Evolutionary conservation across 1,140 invertebrate species (phyloP).

Genomic region (Bemisia tabaci): DNA sequence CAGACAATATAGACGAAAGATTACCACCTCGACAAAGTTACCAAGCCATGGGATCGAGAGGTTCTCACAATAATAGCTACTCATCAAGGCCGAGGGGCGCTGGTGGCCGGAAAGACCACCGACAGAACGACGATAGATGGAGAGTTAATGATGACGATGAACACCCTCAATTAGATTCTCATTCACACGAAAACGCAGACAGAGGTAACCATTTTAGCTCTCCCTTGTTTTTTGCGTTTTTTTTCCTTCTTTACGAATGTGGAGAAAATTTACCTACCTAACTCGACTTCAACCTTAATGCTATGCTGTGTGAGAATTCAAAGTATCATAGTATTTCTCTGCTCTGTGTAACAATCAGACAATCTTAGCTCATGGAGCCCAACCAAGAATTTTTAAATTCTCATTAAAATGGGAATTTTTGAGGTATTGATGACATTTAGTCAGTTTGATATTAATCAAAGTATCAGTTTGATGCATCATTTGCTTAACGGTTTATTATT

Average conservation of each 20-base stretch:
- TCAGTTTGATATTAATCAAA: no score
- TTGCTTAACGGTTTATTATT: no score
- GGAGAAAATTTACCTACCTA: background rate
- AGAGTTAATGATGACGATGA: constrained; percentile 18
- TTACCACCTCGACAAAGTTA: constrained; percentile 15
- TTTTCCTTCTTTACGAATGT: background rate
- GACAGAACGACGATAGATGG: constrained; percentile 14
- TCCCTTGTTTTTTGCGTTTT: constrained; percentile 12
- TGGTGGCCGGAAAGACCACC: constrained; percentile 9
- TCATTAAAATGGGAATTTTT: no score
- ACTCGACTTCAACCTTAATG: background rate
- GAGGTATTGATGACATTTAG: no score
- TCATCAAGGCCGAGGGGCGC: constrained; percentile 9
- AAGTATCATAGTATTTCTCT: background rate
- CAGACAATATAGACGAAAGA: constrained; percentile 22
- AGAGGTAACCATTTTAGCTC: constrained; percentile 14
- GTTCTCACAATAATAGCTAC: background rate
- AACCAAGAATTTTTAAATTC: no score
- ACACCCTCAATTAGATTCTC: constrained; percentile 19
- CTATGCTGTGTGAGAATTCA: background rate
- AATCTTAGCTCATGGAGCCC: background rate
- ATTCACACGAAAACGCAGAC: constrained; percentile 21
- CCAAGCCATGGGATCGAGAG: constrained; percentile 5
- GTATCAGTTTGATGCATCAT: no score
- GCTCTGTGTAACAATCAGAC: background rate